phyloP scores from a whole-genome alignment of 2,113 vertebrate genomes.

The Burhinus oedicnemus region DNA sequence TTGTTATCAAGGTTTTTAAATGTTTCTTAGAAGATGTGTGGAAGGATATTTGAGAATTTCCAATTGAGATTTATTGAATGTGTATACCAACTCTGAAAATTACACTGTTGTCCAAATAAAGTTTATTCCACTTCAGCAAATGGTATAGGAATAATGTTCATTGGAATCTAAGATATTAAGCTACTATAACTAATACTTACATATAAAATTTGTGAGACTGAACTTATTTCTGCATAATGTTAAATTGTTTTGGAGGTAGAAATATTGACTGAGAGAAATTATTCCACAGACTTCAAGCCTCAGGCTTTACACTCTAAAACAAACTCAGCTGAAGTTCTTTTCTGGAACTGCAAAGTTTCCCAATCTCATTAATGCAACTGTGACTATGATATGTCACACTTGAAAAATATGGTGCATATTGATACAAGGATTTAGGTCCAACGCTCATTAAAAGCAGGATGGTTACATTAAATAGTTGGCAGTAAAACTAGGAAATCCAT shows the following conservation, averaged over 20 bases:
- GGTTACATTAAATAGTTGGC: neutral
- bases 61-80: neutral
- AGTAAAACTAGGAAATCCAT: constrained; percentile 6
- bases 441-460: neutral
- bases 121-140: neutral
- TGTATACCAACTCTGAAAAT: neutral
- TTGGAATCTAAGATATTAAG: neutral
- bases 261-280: neutral
- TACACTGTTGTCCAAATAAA: neutral
- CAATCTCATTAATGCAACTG: neutral
- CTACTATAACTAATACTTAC: neutral
- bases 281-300: neutral
- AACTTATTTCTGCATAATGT: neutral
- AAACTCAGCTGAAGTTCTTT: neutral
- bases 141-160: neutral
- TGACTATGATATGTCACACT: neutral
- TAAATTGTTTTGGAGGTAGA: neutral
- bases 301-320: neutral
- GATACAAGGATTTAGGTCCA: constrained; percentile 7
- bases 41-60: neutral
- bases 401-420: neutral
- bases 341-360: neutral
- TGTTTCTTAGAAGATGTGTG: neutral
- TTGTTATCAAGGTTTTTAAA: neutral
- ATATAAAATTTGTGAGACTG: neutral